phyloP scores from a whole-genome alignment of 2,797 vertebrate species.

The Phataginus tetradactyla region DNA sequence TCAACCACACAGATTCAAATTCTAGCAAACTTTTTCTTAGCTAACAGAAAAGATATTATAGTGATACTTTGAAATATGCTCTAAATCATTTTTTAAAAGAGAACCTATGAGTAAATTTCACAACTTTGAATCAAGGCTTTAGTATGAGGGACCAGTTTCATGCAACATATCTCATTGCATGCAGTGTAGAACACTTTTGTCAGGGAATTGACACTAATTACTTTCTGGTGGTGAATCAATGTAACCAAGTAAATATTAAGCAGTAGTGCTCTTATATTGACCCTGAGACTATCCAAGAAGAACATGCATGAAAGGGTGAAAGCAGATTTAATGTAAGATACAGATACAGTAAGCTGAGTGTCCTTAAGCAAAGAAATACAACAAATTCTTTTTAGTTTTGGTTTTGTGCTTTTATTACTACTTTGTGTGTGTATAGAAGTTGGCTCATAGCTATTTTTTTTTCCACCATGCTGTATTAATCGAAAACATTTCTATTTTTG shows the following conservation, averaged over 20 bases:
- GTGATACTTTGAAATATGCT: neutral
- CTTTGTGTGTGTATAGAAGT: slow-evolving; percentile 6
- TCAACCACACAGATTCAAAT: neutral
- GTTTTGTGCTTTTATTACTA: slow-evolving; percentile 25
- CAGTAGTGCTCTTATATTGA: neutral
- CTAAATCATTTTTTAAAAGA: neutral
- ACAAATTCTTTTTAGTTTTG: slow-evolving; percentile 47
- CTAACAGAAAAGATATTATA: neutral
- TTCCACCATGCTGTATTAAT: neutral
- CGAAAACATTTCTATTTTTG: slow-evolving; percentile 34
- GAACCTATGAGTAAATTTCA: neutral
- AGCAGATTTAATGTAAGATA: neutral
- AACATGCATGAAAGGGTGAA: neutral
- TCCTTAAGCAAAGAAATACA: neutral
- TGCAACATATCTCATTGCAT: neutral
- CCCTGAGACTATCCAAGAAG: neutral
- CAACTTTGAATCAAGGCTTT: neutral
- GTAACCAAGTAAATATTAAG: slow-evolving; percentile 33
- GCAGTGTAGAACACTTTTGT: neutral
- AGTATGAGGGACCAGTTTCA: neutral
- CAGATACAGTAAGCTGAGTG: neutral
- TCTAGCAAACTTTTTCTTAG: neutral
- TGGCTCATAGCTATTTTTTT: neutral
- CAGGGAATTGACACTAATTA: neutral
- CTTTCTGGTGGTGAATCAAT: neutral